Percentiles rank a stretch among this genome's conserved stretches.
Evolutionary conservation across 2,113 vertebrate species (phyloP).

Genomic region (Hepsetus odoe): DNA sequence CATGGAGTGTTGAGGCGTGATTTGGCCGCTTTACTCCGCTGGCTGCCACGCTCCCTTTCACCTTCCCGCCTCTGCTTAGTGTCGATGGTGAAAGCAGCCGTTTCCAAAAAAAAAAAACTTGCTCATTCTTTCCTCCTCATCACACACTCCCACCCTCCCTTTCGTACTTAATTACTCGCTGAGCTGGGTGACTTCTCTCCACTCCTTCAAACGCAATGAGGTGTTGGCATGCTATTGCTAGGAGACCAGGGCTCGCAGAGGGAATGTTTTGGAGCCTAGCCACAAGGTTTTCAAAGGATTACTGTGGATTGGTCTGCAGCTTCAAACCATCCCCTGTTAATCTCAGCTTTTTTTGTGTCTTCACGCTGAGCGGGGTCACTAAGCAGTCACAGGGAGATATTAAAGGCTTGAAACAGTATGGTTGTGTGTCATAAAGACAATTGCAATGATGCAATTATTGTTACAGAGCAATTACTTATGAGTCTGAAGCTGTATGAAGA

Average conservation of each 20-base stretch:
- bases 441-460: neutral
- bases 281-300: conserved; percentile 56
- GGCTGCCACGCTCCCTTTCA: conserved; percentile 17
- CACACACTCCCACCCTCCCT: neutral
- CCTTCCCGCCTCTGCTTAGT: conserved; percentile 44
- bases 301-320: conserved; percentile 49
- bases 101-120: conserved; percentile 27
- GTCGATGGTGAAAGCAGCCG: conserved; percentile 24
- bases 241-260: conserved; percentile 23
- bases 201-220: conserved; percentile 39
- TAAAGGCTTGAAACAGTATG: conserved; percentile 35
- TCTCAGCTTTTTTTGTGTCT: conserved; percentile 53
- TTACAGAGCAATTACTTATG: conserved; percentile 5
- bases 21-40: conserved; percentile 34
- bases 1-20: conserved; percentile 42
- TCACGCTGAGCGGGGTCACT: conserved; percentile 46
- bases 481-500: neutral
- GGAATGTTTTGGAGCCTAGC: conserved; percentile 46
- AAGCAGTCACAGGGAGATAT: conserved; percentile 29
- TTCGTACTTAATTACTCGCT: conserved; percentile 26
- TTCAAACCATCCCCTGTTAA: conserved; percentile 45
- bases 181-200: conserved; percentile 36
- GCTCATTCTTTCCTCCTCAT: conserved; percentile 14
- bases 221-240: conserved; percentile 57
- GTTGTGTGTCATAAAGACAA: conserved; percentile 4